Evolutionary conservation across 2,797 vertebrate genomes (phyloP).

Genomic region (Psittacula derbiana): DNA sequence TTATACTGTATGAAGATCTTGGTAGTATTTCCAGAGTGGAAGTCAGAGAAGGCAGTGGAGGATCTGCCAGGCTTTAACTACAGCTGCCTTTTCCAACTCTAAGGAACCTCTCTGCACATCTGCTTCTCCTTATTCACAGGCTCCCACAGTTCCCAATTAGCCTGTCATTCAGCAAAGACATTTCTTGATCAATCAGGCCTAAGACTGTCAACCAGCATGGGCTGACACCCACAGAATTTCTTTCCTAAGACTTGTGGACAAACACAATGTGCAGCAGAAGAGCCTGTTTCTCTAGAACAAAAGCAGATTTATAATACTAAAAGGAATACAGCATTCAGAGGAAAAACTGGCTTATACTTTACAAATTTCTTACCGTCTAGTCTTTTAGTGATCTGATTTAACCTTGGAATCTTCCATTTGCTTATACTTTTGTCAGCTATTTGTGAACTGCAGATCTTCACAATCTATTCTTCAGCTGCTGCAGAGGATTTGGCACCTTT

Average conservation of each 20-base stretch:
- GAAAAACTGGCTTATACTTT: background rate
- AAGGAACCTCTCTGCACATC: rapidly evolving
- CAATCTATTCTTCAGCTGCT: background rate
- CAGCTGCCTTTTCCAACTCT: background rate
- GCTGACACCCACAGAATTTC: background rate
- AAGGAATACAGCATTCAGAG: background rate
- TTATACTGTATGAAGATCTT: background rate
- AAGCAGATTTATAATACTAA: background rate
- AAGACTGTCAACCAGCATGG: background rate
- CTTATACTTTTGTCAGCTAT: background rate
- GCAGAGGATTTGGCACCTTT: background rate
- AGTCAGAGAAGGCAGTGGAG: background rate
- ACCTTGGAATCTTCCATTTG: background rate
- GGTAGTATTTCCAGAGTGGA: background rate
- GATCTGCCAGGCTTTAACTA: background rate
- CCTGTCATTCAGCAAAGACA: background rate
- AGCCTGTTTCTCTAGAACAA: background rate
- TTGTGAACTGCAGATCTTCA: background rate
- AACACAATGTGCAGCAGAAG: background rate
- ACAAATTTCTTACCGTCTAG: background rate
- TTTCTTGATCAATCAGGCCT: background rate
- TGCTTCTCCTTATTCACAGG: background rate
- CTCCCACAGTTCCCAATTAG: background rate
- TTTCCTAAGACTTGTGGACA: background rate
- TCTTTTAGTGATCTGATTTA: background rate